Percentiles rank a stretch among this genome's conserved stretches.
These are phyloP conservation scores for Lampropteryx suffumata DNA, from an alignment of 2,888 invertebrate species.

Conservation along the genomic window DNA sequence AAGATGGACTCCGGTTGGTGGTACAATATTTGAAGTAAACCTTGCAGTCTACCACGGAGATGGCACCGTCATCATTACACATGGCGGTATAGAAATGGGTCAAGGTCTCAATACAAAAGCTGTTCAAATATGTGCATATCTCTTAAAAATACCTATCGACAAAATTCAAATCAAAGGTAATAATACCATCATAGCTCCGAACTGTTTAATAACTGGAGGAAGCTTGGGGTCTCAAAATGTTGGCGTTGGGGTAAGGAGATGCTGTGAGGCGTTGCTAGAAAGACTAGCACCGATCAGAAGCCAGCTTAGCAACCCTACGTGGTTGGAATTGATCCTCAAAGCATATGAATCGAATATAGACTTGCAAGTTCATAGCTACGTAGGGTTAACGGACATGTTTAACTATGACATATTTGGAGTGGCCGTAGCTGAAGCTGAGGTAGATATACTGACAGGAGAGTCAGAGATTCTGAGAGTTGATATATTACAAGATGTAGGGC, in stretches of 20 bases:
- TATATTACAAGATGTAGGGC: constrained; percentile 85
- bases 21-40: constrained; percentile 64
- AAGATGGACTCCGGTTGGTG: constrained; percentile 74
- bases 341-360: constrained; percentile 59
- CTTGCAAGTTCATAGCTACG: constrained; percentile 51
- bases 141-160: constrained; percentile 84
- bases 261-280: constrained; percentile 70
- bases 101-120: constrained; percentile 89
- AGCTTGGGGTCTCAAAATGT: constrained; percentile 86
- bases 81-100: constrained; percentile 86
- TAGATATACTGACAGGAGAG: constrained; percentile 88
- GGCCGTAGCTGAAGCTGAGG: constrained; percentile 84
- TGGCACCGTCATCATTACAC: constrained; percentile 83
- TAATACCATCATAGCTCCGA: constrained; percentile 84
- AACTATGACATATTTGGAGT: constrained; percentile 75
- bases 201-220: constrained; percentile 85
- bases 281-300: constrained; percentile 68
- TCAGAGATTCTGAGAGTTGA: constrained; percentile 83
- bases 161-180: constrained; percentile 85
- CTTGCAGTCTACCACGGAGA: constrained; percentile 85
- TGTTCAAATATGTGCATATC: constrained; percentile 85
- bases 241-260: constrained; percentile 77
- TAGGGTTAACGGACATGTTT: constrained; percentile 39
- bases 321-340: constrained; percentile 73
- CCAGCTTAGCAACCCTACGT: constrained; percentile 61